Conservation (phyloP, 2,797 vertebrate genomes). For the Esox masquinongy region DNA sequence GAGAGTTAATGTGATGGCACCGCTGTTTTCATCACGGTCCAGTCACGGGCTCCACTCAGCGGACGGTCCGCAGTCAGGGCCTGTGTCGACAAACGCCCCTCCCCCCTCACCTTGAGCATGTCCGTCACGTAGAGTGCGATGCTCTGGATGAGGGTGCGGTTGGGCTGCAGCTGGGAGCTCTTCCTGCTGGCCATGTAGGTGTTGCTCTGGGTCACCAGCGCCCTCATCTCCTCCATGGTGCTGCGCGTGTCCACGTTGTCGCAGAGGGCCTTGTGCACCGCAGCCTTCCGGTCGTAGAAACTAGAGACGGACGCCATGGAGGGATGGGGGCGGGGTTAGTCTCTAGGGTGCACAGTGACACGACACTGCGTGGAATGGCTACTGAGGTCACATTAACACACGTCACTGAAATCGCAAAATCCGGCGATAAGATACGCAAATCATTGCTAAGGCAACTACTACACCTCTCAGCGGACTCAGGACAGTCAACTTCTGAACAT, state of each 20-base stretch:
- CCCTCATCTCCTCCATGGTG: slow-evolving; percentile 90
- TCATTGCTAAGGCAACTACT: no score
- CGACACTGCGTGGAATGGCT: background rate
- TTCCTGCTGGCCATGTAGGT: slow-evolving; percentile 89
- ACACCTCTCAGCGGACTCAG: no score
- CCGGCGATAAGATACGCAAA: background rate
- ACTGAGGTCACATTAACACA: background rate
- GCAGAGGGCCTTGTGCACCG: slow-evolving; percentile 88
- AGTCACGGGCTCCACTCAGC: no score
- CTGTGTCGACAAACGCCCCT: no score
- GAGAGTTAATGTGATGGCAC: no score
- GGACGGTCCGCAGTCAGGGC: no score
- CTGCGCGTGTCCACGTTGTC: slow-evolving; percentile 92
- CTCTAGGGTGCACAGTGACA: background rate
- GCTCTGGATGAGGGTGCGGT: slow-evolving; percentile 81
- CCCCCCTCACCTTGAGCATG: slow-evolving; percentile 84
- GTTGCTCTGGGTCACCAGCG: slow-evolving; percentile 88
- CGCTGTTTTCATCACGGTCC: background rate
- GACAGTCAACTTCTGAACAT: no score
- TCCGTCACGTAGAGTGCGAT: slow-evolving; percentile 84
- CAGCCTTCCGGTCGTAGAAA: slow-evolving; percentile 80
- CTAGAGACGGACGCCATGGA: background rate
- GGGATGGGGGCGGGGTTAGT: background rate
- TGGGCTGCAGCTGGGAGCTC: slow-evolving; percentile 78
- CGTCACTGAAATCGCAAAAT: background rate